phyloP scores from a whole-genome alignment of 2,797 vertebrate genomes.

The Kryptopterus vitreolus region DNA sequence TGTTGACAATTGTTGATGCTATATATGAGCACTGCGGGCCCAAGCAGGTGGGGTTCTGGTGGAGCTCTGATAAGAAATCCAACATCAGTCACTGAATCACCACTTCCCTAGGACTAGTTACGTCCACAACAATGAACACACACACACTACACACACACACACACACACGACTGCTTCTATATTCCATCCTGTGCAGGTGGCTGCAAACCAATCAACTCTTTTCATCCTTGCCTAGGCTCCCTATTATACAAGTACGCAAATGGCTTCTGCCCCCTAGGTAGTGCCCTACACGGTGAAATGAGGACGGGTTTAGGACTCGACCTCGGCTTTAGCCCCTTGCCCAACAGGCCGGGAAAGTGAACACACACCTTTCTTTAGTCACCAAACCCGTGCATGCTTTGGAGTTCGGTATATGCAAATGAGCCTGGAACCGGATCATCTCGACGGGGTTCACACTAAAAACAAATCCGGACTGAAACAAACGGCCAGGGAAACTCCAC shows the following conservation, averaged over 20 bases:
- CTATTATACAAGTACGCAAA: not conserved
- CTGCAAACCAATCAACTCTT: not conserved
- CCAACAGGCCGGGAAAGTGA: not conserved
- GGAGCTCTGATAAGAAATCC: no score
- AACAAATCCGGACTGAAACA: not conserved
- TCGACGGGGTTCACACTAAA: not conserved
- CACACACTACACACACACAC: not conserved
- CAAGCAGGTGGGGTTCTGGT: no score
- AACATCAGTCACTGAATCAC: no score
- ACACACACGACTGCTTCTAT: not conserved
- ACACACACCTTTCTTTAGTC: not conserved
- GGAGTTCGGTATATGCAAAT: no score
- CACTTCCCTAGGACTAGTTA: no score
- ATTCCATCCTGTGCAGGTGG: not conserved
- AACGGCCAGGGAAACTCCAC: not conserved
- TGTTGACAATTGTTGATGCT: no score
- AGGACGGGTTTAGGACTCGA: not conserved
- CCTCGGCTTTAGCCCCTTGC: not conserved
- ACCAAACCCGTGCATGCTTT: no score
- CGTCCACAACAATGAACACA: no score
- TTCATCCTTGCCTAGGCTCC: not conserved
- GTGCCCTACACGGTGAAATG: not conserved
- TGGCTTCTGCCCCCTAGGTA: not conserved
- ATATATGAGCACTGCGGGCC: no score
- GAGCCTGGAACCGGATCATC: no score